phyloP scores from a whole-genome alignment of 2,888 invertebrate species.

The Caenorhabditis sp. region DNA sequence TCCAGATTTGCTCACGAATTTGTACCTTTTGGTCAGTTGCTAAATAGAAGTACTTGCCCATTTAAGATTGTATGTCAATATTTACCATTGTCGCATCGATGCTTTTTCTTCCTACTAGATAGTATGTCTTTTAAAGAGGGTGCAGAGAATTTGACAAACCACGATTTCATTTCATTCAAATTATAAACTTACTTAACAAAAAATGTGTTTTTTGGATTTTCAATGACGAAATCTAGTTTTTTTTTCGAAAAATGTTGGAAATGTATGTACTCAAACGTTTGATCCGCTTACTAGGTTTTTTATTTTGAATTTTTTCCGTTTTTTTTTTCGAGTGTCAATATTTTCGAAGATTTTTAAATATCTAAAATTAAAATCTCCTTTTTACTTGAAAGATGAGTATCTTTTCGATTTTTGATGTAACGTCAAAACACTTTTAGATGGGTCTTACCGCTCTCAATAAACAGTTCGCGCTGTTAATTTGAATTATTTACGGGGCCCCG shows the following conservation, averaged over 20 bases:
- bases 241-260: conserved; percentile 13
- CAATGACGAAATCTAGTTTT: conserved; percentile 17
- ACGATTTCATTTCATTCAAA: not conserved
- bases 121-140: not conserved
- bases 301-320: not conserved
- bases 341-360: not conserved
- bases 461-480: too few species aligned
- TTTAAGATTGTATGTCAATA: not conserved
- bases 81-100: not conserved
- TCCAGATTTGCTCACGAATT: too few species aligned
- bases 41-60: not conserved
- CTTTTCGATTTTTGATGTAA: too few species aligned
- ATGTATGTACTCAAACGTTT: not conserved
- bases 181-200: not conserved
- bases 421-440: too few species aligned
- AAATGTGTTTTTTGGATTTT: conserved; percentile 1
- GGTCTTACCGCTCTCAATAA: too few species aligned
- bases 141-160: not conserved
- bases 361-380: not conserved
- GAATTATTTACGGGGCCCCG: too few species aligned
- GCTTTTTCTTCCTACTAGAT: too few species aligned
- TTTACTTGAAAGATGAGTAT: not conserved
- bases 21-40: too few species aligned
- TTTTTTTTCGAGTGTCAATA: not conserved
- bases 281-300: conserved; percentile 7